Conservation (phyloP, 2,113 vertebrate species). For the Psilopsiagon aurifrons region DNA sequence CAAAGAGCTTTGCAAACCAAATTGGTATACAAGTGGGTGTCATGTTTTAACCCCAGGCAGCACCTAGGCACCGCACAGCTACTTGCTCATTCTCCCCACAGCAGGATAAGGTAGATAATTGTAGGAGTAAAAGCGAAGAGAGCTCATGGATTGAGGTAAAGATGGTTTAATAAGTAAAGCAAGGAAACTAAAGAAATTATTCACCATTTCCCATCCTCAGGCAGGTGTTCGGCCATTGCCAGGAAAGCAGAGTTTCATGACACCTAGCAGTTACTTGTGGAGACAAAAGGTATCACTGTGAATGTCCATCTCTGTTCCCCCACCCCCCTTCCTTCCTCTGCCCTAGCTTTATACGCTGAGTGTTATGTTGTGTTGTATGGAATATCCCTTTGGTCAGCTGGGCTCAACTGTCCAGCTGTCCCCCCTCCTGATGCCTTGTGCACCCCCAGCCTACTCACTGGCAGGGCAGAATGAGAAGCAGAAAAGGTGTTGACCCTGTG, state of each 20-base stretch:
- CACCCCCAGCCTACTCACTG: neutral
- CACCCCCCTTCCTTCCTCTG: neutral
- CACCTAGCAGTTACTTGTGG: neutral
- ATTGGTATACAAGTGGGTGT: neutral
- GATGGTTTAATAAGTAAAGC: neutral
- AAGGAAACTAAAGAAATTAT: neutral
- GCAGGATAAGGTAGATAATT: neutral
- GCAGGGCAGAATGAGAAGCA: neutral
- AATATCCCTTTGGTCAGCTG: neutral
- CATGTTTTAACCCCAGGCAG: neutral
- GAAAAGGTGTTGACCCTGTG: neutral
- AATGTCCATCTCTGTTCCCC: neutral
- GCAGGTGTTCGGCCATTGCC: neutral
- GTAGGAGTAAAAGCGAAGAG: neutral
- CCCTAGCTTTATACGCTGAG: neutral
- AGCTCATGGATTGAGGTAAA: neutral
- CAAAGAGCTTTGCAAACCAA: neutral
- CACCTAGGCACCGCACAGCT: neutral
- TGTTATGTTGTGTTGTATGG: neutral
- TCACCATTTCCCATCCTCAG: neutral
- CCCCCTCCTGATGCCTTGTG: neutral
- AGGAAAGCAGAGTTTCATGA: neutral
- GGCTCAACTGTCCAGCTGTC: no score
- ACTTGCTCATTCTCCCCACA: neutral
- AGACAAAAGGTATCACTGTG: neutral